A percentile compares a stretch with the other conserved stretches of the same genome.
Conservation (phyloP, 2,797 vertebrate genomes). For the Chrosomus eos region DNA sequence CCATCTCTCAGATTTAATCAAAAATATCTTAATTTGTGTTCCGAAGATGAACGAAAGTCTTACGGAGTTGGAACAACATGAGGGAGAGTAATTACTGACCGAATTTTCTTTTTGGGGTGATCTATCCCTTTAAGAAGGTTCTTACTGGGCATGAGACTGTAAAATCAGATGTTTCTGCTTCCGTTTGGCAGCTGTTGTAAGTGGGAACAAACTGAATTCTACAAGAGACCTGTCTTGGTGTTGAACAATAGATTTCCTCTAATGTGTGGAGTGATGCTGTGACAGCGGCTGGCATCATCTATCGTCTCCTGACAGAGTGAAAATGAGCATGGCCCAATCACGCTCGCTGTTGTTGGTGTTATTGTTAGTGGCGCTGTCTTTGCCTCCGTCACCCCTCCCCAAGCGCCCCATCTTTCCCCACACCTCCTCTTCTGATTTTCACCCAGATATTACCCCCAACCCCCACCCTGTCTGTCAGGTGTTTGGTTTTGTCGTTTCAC, state of each 20-base stretch:
- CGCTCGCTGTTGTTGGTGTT: conserved; percentile 24
- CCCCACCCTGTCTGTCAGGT: conserved; percentile 52
- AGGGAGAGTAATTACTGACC: too few relatives aligned
- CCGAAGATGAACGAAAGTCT: too few relatives aligned
- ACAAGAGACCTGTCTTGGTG: not conserved
- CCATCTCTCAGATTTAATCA: too few relatives aligned
- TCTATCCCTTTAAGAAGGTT: too few relatives aligned
- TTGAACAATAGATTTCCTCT: conserved; percentile 12
- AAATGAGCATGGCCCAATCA: conserved; percentile 27
- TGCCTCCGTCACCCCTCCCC: conserved; percentile 61
- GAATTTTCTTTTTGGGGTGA: too few relatives aligned
- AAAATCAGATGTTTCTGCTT: not conserved
- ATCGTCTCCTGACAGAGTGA: conserved; percentile 24
- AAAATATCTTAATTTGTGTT: too few relatives aligned
- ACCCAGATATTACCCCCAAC: conserved; percentile 67
- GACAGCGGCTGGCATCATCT: conserved; percentile 24
- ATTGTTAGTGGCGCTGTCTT: conserved; percentile 38
- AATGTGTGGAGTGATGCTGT: conserved; percentile 11
- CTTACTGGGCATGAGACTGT: not conserved
- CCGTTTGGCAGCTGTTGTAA: not conserved
- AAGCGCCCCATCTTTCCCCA: conserved; percentile 56
- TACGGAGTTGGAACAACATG: too few relatives aligned
- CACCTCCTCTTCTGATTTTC: conserved; percentile 71
- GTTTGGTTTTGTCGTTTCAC: conserved; percentile 15
- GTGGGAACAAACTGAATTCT: not conserved